These are phyloP conservation scores for Hycleus phaleratus DNA, from an alignment of 1,140 invertebrate genomes.

Conservation along the genomic window DNA sequence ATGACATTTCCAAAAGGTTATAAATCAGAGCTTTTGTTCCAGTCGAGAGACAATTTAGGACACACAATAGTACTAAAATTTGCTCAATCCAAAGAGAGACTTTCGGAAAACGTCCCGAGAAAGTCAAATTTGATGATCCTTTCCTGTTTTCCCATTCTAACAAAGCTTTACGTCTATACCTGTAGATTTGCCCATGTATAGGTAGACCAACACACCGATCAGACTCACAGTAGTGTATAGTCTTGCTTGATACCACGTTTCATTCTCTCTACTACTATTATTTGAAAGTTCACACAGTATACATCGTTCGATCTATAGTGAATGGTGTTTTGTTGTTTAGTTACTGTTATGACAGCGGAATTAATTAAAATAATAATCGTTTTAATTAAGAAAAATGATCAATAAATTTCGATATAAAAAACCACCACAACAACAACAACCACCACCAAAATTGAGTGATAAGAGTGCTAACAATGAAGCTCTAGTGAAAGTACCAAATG, in stretches of 20 bases:
- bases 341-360: too few species aligned
- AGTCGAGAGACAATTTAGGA: too few species aligned
- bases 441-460: constrained; percentile 11
- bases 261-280: constrained; percentile 1
- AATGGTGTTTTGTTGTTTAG: constrained; percentile 13
- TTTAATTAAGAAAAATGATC: constrained; percentile 25
- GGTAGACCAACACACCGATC: too few species aligned
- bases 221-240: background rate
- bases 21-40: too few species aligned
- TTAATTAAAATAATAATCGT: background rate
- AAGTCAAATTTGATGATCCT: too few species aligned
- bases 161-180: too few species aligned
- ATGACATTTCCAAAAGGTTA: too few species aligned
- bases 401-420: constrained; percentile 35
- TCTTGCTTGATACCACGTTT: background rate
- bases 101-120: too few species aligned
- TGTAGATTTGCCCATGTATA: too few species aligned
- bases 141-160: too few species aligned
- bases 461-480: constrained; percentile 8
- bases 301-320: constrained; percentile 13
- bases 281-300: constrained; percentile 17
- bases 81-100: too few species aligned
- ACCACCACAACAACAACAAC: constrained; percentile 12
- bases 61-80: too few species aligned
- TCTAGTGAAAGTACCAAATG: background rate